phyloP scores from a whole-genome alignment of 2,797 vertebrate species.

The Epinephelus coioides region DNA sequence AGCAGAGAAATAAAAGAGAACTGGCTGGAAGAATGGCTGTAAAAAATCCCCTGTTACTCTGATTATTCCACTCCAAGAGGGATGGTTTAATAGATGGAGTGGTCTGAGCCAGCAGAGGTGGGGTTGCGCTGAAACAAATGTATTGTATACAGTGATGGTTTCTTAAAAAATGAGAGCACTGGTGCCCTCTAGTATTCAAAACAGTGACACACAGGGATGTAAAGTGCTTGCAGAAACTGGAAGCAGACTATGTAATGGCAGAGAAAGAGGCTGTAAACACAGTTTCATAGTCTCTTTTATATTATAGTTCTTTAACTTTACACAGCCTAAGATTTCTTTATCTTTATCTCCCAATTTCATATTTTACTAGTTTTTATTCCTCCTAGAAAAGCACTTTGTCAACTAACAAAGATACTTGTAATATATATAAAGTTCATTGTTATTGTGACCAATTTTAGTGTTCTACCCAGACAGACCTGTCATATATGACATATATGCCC shows the following conservation, averaged over 20 bases:
- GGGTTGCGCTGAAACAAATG: not conserved
- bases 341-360: too few species aligned
- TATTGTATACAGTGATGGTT: not conserved
- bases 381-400: too few species aligned
- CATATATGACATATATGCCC: too few species aligned
- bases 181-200: conserved; percentile 65
- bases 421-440: not conserved
- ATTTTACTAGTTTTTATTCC: too few species aligned
- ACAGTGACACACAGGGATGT: conserved; percentile 7
- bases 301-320: not conserved
- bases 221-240: not conserved
- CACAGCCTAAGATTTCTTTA: not conserved
- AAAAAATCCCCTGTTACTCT: not conserved
- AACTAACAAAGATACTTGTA: not conserved
- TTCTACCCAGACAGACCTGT: not conserved
- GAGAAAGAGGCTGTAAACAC: too few species aligned
- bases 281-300: too few species aligned
- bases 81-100: too few species aligned
- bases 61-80: too few species aligned
- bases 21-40: not conserved
- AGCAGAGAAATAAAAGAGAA: conserved; percentile 18
- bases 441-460: not conserved
- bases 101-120: not conserved
- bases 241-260: too few species aligned
- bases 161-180: conserved; percentile 19